These are phyloP conservation scores for Ephialtes manifestator DNA, from an alignment of 2,888 invertebrate species.

Conservation along the genomic window DNA sequence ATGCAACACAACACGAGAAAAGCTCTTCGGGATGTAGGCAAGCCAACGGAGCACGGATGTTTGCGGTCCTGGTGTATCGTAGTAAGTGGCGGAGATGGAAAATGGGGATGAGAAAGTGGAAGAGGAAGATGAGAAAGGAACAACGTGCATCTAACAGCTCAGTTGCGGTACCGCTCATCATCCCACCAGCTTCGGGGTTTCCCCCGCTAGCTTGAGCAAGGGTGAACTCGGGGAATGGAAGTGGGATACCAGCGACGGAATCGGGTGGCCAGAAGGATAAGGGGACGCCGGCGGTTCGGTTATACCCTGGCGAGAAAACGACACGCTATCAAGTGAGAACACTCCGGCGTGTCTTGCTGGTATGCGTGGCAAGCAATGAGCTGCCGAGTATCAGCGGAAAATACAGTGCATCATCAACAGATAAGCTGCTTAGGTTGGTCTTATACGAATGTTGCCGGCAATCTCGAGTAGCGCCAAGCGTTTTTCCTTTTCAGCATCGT, in stretches of 20 bases:
- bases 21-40: slow-evolving; percentile 43
- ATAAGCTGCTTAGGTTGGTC: slow-evolving; percentile 83
- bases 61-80: slow-evolving; percentile 33
- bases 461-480: slow-evolving; percentile 68
- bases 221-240: slow-evolving; percentile 32
- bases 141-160: slow-evolving; percentile 37
- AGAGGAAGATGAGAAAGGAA: slow-evolving; percentile 24
- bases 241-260: slow-evolving; percentile 47
- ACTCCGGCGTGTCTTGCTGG: slow-evolving; percentile 74
- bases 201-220: slow-evolving; percentile 20
- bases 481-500: slow-evolving; percentile 61
- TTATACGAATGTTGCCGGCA: slow-evolving; percentile 78
- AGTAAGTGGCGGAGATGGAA: slow-evolving; percentile 37
- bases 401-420: slow-evolving; percentile 84
- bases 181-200: slow-evolving; percentile 8
- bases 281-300: slow-evolving; percentile 14
- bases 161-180: slow-evolving; percentile 17
- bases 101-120: slow-evolving; percentile 17
- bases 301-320: slow-evolving; percentile 74
- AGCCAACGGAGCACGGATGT: slow-evolving; percentile 51
- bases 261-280: slow-evolving; percentile 66
- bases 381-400: slow-evolving; percentile 77
- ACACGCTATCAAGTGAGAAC: slow-evolving; percentile 82
- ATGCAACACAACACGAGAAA: slow-evolving; percentile 2
- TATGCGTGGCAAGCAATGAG: slow-evolving; percentile 37